A percentile compares a stretch with the other conserved stretches of the same genome.
Conservation (phyloP, 1,140 invertebrate species). For the Meloidogyne chitwoodi region DNA sequence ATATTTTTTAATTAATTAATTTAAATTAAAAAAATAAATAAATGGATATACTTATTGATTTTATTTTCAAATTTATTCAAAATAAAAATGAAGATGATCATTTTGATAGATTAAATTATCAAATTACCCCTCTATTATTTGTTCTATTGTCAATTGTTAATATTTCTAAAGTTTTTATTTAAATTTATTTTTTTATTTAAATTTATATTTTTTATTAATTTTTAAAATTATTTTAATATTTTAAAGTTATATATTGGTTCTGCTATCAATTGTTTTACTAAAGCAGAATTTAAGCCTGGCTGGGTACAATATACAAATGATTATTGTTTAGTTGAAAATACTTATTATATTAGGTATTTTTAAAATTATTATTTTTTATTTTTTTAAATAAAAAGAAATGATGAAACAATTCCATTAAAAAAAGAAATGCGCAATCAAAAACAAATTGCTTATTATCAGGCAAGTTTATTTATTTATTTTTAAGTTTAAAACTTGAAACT, state of each 20-base stretch:
- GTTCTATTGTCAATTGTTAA: conserved; percentile 42
- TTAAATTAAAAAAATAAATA: not conserved
- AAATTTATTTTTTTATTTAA: not conserved
- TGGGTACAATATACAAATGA: conserved; percentile 50
- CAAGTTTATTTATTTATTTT: not conserved
- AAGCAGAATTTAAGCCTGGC: conserved; percentile 45
- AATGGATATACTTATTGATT: conserved; percentile 41
- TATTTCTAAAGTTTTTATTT: conserved; percentile 34
- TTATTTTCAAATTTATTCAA: conserved; percentile 34
- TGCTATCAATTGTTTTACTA: conserved; percentile 49
- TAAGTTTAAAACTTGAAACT: not conserved
- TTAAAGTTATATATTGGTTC: conserved; percentile 47
- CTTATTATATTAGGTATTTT: conserved; percentile 33
- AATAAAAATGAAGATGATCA: conserved; percentile 37
- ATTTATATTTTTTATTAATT: not conserved
- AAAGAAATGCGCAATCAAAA: conserved; percentile 35
- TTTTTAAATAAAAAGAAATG: conserved; percentile 17
- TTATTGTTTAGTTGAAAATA: conserved; percentile 45
- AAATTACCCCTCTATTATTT: conserved; percentile 44
- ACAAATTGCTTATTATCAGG: conserved; percentile 45
- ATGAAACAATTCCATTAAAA: conserved; percentile 45
- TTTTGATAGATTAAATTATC: conserved; percentile 47
- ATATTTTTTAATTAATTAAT: not conserved
- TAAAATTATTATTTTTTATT: not conserved
- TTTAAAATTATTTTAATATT: not conserved